These are phyloP conservation scores for Scolopax rusticola DNA, from an alignment of 2,797 vertebrate genomes.

Conservation along the genomic window DNA sequence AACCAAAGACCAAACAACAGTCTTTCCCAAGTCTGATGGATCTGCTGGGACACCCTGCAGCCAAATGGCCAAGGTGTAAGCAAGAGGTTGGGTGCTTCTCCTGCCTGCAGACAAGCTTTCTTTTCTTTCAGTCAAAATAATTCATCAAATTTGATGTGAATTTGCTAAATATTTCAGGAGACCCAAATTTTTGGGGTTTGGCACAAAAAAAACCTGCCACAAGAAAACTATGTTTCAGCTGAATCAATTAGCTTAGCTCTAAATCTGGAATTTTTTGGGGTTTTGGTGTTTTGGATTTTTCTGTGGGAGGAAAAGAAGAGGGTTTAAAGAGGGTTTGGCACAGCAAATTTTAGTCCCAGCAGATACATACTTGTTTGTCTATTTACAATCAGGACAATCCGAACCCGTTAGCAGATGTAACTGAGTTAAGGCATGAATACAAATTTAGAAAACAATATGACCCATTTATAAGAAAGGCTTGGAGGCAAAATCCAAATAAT, in stretches of 20 bases:
- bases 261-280: background rate
- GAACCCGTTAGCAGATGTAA: constrained; percentile 37
- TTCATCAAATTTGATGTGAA: background rate
- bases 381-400: constrained; percentile 39
- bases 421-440: constrained; percentile 57
- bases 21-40: background rate
- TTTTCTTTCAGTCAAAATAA: background rate
- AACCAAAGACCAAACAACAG: background rate
- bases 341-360: background rate
- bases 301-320: background rate
- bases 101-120: background rate
- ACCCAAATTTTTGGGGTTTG: background rate
- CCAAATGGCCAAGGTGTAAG: background rate
- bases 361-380: constrained; percentile 50
- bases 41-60: background rate
- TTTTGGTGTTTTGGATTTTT: background rate
- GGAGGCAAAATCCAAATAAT: constrained; percentile 12
- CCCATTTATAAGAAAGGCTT: constrained; percentile 20
- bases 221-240: background rate
- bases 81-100: background rate
- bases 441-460: constrained; percentile 61
- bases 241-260: background rate
- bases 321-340: constrained; percentile 41
- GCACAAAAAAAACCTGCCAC: background rate
- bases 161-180: background rate